A percentile compares a stretch with the other conserved stretches of the same genome.
phyloP scores from a whole-genome alignment of 92 coral and sea anemone genomes.

The Porites divaricata region DNA sequence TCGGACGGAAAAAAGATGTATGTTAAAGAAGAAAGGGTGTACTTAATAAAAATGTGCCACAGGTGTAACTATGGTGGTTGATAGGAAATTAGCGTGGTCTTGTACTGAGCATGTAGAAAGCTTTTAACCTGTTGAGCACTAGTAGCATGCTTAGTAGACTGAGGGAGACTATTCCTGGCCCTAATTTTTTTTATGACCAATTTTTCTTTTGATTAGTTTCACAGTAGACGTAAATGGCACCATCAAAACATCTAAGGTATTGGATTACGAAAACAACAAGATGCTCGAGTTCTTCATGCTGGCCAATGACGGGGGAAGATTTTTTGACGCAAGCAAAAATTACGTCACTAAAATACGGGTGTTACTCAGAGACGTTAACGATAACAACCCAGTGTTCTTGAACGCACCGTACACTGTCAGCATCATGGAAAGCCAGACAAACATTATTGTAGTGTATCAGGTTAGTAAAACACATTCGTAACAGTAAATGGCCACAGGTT shows the following conservation, averaged over 20 bases:
- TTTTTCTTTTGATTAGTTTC: slow-evolving; percentile 62
- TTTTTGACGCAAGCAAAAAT: slow-evolving; percentile 52
- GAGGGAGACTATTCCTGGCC: too few relatives aligned
- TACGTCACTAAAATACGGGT: slow-evolving; percentile 62
- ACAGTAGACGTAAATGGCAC: slow-evolving; percentile 79
- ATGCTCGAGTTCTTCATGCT: slow-evolving; percentile 64
- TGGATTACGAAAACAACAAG: slow-evolving; percentile 75
- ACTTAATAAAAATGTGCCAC: too few relatives aligned
- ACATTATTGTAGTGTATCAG: slow-evolving; percentile 59
- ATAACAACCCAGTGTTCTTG: slow-evolving; percentile 77
- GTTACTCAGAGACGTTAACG: slow-evolving; percentile 72
- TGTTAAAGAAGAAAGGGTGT: too few relatives aligned
- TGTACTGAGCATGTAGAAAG: too few relatives aligned
- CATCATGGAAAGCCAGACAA: slow-evolving; percentile 69
- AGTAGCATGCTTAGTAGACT: too few relatives aligned
- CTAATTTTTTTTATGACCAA: too few relatives aligned
- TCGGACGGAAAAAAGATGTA: too few relatives aligned
- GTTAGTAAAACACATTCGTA: slow-evolving; percentile 35
- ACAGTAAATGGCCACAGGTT: too few relatives aligned
- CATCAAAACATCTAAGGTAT: slow-evolving; percentile 54
- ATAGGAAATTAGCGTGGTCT: too few relatives aligned
- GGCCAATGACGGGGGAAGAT: slow-evolving; percentile 94
- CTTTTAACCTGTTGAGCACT: too few relatives aligned
- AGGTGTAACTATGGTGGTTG: too few relatives aligned
- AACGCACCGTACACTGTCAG: slow-evolving; percentile 54